Evolutionary conservation across 2,113 vertebrate genomes (phyloP), one percentile per base, ranked within the genome.

Genomic region (Siniperca knerii): DNA sequence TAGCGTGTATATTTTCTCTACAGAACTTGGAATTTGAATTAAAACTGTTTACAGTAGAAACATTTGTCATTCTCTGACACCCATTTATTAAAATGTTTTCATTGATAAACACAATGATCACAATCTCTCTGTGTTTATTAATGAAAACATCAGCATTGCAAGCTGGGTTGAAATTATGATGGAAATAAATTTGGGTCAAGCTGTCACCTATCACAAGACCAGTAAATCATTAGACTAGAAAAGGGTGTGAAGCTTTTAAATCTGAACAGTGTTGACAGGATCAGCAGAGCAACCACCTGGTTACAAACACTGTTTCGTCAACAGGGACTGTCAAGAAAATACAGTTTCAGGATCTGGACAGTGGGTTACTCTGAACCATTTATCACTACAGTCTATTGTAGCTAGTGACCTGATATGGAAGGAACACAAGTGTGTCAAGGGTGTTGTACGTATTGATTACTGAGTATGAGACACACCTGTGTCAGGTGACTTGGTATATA

Each of bases 191-290:
- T 6, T 21, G 33, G 18, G 62, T 68, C 71, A 58, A 18, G 16
- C 71, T 50, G 42, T 29, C 68, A 54, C 0, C 58, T 64, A 64
- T 50, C 42, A 66, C 54, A 68, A n/a, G 62, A 46, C 29, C 40
- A 61, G 42, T 75, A 52, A 69, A 82, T 75, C 55, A 68, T 7
- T 16, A 16, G 44, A 61, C 25, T 1, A 21, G 62, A 60, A 67
- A 68, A 48, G 35, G 9, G 44, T 76, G 42, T 61, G 54, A 82
- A 75, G 64, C 71, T 29, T 82, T 70, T 70, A 76, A 82, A 82
- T 76, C 44, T 70, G 18, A 70, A 16, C 23, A 12, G 55, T n/a
- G 73, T 15, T 76, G 81, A 75, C 62, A 75, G 62, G 54, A 75
- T 75, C 29, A 18, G 23, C 62, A 33, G n/a, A 75, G n/a, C 37